Base-by-base conservation (phyloP, 1,140 invertebrate genomes). In the Protaetia brevitarsis region DNA sequence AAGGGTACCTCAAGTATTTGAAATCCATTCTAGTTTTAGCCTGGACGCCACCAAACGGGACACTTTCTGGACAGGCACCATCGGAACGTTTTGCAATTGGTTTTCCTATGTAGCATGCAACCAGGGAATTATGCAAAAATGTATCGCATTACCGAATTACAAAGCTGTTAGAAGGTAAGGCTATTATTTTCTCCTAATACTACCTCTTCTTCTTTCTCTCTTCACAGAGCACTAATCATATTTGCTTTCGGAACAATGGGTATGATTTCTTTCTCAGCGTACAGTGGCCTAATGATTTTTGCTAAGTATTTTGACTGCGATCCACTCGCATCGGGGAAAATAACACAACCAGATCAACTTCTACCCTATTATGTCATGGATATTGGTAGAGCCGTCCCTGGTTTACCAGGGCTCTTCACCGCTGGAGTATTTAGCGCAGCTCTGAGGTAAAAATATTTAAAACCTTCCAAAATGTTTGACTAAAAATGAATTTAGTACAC, bases 331-430 rank as follows among this genome's bases (percentile, higher is more conserved):
- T 68, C 76, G 3, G 62, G 62, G 1, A 36, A 23, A 78, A 87
- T 88, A 26, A 77, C 77, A 8, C 86, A 86, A 69, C 78, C 82
- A 8, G 88, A 89, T 72, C 88, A 89, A 72, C 72, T 89, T 2
- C 72, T 89, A 11, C 87, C 88, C 0, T 87, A 85, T 65, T 92
- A 87, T 71, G 88, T 92, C 3, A 90, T 92, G 88, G 86, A 89
- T 51, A 82, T 89, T 10, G 81, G 89, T 1, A 82, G 84, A 1
- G 37, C 69, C 41, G 80, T 88, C 19, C 86, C 86, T 2, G 89
- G 89, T 0, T 74, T 93, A 27, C 88, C 90, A 0, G 91, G 91
- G 1, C 79, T 92, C 3, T 92, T 93, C 72, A 85, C 92, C 64
- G 88, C 89, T 10, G 87, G 89, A 23, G 84, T 92, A 0, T 91